These are phyloP conservation scores for Oscheius myriophilus DNA, from an alignment of 2,888 invertebrate genomes.

Conservation along the genomic window DNA sequence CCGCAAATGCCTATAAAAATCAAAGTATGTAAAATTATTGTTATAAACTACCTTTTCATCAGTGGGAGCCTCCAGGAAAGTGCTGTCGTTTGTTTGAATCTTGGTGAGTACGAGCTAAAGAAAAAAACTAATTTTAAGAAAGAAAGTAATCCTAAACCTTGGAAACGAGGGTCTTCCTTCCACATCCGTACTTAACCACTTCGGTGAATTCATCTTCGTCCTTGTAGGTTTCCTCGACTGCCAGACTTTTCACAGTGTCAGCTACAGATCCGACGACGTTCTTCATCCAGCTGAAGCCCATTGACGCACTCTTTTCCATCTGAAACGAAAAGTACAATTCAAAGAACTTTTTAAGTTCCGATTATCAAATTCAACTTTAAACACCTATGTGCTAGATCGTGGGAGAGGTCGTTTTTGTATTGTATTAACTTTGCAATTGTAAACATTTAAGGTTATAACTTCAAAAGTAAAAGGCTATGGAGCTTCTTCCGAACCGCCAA, in stretches of 20 bases:
- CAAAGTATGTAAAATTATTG: slow-evolving; percentile 6
- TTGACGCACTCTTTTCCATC: slow-evolving; percentile 23
- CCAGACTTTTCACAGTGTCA: slow-evolving; percentile 55
- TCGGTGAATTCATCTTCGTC: slow-evolving; percentile 65
- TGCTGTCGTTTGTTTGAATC: slow-evolving; percentile 56
- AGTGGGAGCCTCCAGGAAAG: slow-evolving; percentile 50
- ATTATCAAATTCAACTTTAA: no score
- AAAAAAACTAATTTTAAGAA: neutral
- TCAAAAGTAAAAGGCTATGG: no score
- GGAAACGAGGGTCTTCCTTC: slow-evolving; percentile 54
- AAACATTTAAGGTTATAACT: no score
- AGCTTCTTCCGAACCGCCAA: no score
- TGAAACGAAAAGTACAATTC: neutral
- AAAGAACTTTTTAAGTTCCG: neutral
- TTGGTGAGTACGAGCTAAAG: slow-evolving; percentile 35
- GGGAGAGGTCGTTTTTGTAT: no score
- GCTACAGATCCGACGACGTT: slow-evolving; percentile 44
- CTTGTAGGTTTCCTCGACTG: slow-evolving; percentile 61
- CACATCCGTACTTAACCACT: slow-evolving; percentile 43
- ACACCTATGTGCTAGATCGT: no score
- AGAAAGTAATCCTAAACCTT: slow-evolving; percentile 23
- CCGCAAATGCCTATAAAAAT: slow-evolving; percentile 40
- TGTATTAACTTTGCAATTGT: no score
- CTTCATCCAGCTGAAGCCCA: slow-evolving; percentile 64
- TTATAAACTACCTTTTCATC: slow-evolving; percentile 33